Base-by-base conservation (phyloP, 2,797 vertebrate species). In the Orientallactaga sibirica region DNA sequence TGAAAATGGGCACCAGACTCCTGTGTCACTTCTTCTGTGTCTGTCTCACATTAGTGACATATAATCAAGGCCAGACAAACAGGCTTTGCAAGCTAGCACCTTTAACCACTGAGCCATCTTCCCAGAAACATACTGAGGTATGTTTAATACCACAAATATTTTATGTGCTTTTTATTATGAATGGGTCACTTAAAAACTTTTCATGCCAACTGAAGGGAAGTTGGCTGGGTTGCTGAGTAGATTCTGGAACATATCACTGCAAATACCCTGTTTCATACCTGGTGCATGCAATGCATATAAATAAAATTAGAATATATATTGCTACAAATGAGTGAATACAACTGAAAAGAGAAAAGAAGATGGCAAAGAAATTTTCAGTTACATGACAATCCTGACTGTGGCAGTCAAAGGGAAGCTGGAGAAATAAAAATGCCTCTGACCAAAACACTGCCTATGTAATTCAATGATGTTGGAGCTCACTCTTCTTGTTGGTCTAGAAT, bases 341-440 rank as follows among this genome's bases (percentile, higher is more conserved):
- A 62, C 22, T 86, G 24, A 88, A 62, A 90, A 74, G 14, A 87
- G 14, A 87, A 76, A 78, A 85, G 24, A 29, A 94, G 4, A 64
- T 68, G 20, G 88, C 7, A 41, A 91, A 67, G 10, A 62, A 64
- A 82, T n/a, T 6, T 91, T 73, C 33, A 83, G 7, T 3, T 73
- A 27, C 15, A 80, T 3, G 82, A n/a, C 41, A n/a, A 22, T 91
- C 43, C 41, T 64, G 91, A 33, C 43, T 5, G 1, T 11, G 22
- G 29, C 29, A 64, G 43, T 89, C 61, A 66, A 74, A 62, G 58
- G 14, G 29, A 48, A 91, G 62, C 19, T 55, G 29, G 88, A 79
- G 27, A 24, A 76, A 0, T 58, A 33, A 61, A 62, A 43, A 37
- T 29, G 29, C 66, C 19, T 66, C 33, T 73, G 33, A 37, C 33